Evolutionary conservation across 2,888 invertebrate species (phyloP), one percentile per base, ranked within the genome.

Genomic region (Drosophila subquinaria): DNA sequence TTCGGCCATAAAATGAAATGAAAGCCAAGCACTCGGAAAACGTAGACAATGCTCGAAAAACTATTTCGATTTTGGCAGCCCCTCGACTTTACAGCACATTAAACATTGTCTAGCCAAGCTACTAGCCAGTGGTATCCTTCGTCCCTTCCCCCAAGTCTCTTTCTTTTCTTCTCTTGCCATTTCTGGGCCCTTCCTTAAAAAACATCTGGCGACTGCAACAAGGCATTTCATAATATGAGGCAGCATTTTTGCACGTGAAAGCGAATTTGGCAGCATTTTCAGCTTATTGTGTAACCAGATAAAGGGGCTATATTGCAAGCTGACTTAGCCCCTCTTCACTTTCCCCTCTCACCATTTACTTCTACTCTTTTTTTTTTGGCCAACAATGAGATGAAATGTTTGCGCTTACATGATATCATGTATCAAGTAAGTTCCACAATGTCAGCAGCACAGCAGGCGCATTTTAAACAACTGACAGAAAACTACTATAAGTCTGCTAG

Each of bases 21-120:
- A 48, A 52, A 57, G 57, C 47, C 60, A 50, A 53, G 30, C 51
- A 55, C 23, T 64, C 45, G 53, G 35, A 35, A 51, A 36, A 33
- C 40, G 33, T 2, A 36, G 50, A 53, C 38, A 73, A 73, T 60
- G 63, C 38, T 42, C 9, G 8, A 23, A 45, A 43, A 67, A 63
- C 67, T 63, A 56, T 67, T 76, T 56, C 38, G 35, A 60, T 72
- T 66, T 77, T 68, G 71, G 71, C 69, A 60, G 59, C 57, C 63
- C 67, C 42, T 42, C 63, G 33, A 48, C 60, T 70, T 82, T 74
- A 68, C 72, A 69, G 69, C 51, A 82, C 69, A 80, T 79, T 81
- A 69, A 82, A 57, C 71, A 62, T 33, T 13, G 62, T 69, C 62
- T 59, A 27, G 76, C 42, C 51, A 35, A 30, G 53, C n/a, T 30